Evolutionary conservation across 2,888 invertebrate species (phyloP).

Genomic region (Ischnura elegans): DNA sequence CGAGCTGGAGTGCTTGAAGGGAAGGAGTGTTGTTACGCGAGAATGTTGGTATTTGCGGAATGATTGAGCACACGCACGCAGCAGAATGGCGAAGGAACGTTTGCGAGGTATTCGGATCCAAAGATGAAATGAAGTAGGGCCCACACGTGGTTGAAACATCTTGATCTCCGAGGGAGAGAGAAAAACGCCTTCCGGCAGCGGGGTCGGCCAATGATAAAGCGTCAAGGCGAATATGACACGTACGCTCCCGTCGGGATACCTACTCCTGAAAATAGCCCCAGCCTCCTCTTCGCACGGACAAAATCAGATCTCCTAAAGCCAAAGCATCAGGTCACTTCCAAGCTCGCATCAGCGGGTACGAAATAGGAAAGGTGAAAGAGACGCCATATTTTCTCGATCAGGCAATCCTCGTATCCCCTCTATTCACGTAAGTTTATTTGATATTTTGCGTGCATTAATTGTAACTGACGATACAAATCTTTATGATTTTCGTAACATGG

Average conservation of each 20-base stretch:
- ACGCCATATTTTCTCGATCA: too few species aligned
- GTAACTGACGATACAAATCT: too few species aligned
- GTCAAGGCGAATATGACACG: background rate
- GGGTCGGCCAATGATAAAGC: background rate
- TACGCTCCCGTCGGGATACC: background rate
- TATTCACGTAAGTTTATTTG: too few species aligned
- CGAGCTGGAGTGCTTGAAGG: background rate
- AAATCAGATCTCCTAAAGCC: too few species aligned
- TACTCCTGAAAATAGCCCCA: too few species aligned
- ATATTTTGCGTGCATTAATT: too few species aligned
- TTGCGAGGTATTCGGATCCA: background rate
- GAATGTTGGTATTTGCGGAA: background rate
- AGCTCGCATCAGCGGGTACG: too few species aligned
- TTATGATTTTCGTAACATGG: too few species aligned
- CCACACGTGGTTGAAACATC: background rate
- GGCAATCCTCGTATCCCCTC: too few species aligned
- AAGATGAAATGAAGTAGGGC: background rate
- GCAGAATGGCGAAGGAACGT: background rate
- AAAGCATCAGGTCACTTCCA: too few species aligned
- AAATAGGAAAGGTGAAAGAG: too few species aligned
- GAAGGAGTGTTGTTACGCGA: background rate
- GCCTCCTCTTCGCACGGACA: too few species aligned
- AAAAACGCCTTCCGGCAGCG: background rate
- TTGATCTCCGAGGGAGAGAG: background rate
- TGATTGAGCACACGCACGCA: background rate